These are phyloP conservation scores for Eupithecia pulchellata DNA, from an alignment of 2,888 invertebrate species.

Conservation along the genomic window DNA sequence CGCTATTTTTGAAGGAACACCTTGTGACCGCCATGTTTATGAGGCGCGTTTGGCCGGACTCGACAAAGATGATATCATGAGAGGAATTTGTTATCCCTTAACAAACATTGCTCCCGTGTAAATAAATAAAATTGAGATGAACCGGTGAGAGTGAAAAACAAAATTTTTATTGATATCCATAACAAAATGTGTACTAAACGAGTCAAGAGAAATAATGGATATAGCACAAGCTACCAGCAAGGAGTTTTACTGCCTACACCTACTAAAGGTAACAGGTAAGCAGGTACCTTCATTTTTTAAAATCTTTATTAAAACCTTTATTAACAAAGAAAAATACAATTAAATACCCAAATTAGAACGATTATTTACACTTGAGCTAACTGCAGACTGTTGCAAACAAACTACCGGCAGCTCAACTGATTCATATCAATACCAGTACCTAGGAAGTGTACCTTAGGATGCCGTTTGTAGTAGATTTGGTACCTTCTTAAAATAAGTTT, in stretches of 20 bases:
- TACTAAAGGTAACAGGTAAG: too few species aligned
- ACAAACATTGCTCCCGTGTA: not conserved
- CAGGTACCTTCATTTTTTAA: too few species aligned
- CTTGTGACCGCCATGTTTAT: slow-evolving; percentile 78
- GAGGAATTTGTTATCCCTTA: not conserved
- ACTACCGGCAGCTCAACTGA: too few species aligned
- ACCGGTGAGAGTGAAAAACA: not conserved
- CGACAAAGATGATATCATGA: slow-evolving; percentile 49
- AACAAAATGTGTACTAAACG: not conserved
- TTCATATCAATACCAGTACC: too few species aligned
- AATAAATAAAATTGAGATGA: not conserved
- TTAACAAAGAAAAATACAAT: too few species aligned
- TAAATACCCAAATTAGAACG: too few species aligned
- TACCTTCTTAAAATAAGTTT: not conserved
- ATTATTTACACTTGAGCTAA: too few species aligned
- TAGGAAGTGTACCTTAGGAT: too few species aligned
- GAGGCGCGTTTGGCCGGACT: slow-evolving; percentile 71
- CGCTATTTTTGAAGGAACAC: slow-evolving; percentile 78
- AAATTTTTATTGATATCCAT: not conserved
- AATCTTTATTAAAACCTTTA: too few species aligned
- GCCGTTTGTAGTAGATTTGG: too few species aligned
- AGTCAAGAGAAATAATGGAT: not conserved
- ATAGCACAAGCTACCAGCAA: not conserved
- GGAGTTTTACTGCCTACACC: too few species aligned
- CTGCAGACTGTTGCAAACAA: too few species aligned